Conservation (phyloP, 2,888 invertebrate genomes). For the Cheilosia vernalis region DNA sequence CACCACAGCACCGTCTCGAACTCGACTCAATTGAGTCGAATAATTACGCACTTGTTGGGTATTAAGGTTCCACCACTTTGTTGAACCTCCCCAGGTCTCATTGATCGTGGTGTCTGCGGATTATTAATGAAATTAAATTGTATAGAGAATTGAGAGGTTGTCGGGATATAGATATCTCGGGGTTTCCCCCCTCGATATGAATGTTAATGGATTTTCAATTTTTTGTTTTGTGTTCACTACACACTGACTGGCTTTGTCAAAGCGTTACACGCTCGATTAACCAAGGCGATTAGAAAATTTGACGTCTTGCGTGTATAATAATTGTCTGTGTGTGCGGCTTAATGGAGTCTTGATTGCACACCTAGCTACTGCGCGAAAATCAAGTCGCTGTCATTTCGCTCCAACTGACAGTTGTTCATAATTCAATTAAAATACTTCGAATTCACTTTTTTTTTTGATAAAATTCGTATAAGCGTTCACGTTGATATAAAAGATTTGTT, state of each 20-base stretch:
- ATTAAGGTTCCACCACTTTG: slow-evolving; percentile 49
- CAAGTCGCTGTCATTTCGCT: slow-evolving; percentile 54
- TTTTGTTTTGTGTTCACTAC: slow-evolving; percentile 4
- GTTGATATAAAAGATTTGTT: slow-evolving; percentile 22
- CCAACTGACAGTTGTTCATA: slow-evolving; percentile 51
- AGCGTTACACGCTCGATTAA: slow-evolving; percentile 69
- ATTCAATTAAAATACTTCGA: slow-evolving; percentile 66
- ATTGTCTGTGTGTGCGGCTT: slow-evolving; percentile 48
- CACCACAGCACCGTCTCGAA: slow-evolving; percentile 7
- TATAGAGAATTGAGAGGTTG: slow-evolving; percentile 42
- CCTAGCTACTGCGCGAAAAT: slow-evolving; percentile 62
- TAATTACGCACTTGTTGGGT: slow-evolving; percentile 66
- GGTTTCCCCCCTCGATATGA: slow-evolving; percentile 9
- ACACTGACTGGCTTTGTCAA: slow-evolving; percentile 68
- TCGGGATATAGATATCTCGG: not conserved
- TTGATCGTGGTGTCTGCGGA: slow-evolving; percentile 48
- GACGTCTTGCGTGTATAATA: slow-evolving; percentile 48
- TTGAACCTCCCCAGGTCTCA: slow-evolving; percentile 36
- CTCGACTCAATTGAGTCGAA: slow-evolving; percentile 59
- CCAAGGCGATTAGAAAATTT: slow-evolving; percentile 62
- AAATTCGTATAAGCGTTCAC: not conserved
- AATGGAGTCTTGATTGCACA: slow-evolving; percentile 60
- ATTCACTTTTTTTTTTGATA: slow-evolving; percentile 14
- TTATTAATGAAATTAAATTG: slow-evolving; percentile 75
- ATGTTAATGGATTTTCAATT: slow-evolving; percentile 68